Evolutionary conservation across 1,140 invertebrate species (phyloP), one percentile per base, ranked within the genome.

Genomic region (Drosophila bifasciata): DNA sequence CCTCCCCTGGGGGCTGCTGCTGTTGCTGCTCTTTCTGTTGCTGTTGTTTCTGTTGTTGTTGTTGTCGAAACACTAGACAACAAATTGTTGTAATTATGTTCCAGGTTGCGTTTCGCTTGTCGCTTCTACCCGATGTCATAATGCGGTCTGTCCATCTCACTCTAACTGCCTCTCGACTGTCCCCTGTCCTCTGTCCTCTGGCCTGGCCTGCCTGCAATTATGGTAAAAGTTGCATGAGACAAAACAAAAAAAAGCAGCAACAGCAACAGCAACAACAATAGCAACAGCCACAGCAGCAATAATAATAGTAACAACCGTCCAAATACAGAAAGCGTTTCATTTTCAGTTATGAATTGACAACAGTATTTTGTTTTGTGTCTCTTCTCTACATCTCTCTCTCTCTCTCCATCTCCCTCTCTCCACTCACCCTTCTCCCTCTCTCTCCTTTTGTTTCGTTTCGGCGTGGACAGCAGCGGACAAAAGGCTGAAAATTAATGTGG

Each of bases 11-110:
- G 32, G 32, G 11, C 32, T 36, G 32, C 28, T 28, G 32, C 23
- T 25, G 55, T 43, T 28, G 41, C 32, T 78, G 71, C n/a, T n/a
- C 25, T 23, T 5, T 5, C 5, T 43, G 55, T n/a, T 64, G 41
- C 9, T 74, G 52, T 19, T 63, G 41, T 41, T 62, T 45, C 32
- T 78, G 71, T 39, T 67, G 57, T 58, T 79, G 70, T 59, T 85
- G 50, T 75, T 86, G 60, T 75, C 67, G 73, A 88, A 88, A 88
- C 84, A 88, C 84, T 88, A 88, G 83, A 46, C 75, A 76, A 89
- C 83, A 88, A 88, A 88, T 88, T 88, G 83, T 88, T 88, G 83
- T 88, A 88, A 88, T 88, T 88, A 88, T 88, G 81, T 53, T 67
- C 77, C 77, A 68, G 69, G 81, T 86, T 86, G 81, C 81, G 81